phyloP scores from a whole-genome alignment of 2,797 vertebrate genomes.

The Brachyalestes nurse region DNA sequence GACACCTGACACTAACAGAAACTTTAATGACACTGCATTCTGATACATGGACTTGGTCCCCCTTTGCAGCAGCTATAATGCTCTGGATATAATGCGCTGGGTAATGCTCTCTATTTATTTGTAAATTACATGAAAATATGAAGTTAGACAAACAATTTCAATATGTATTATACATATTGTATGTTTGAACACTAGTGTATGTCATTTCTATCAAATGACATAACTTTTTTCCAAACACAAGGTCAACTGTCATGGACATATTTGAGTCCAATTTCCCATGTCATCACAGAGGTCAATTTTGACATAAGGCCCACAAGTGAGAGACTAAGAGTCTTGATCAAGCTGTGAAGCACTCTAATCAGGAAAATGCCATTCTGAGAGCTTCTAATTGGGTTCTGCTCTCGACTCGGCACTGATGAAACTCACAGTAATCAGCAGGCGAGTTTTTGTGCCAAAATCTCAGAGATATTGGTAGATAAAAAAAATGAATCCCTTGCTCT shows the following conservation, averaged over 20 bases:
- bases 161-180: too few species aligned
- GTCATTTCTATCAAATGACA: neutral
- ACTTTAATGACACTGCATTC: too few species aligned
- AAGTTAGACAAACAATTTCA: too few species aligned
- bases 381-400: slow-evolving; percentile 31
- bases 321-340: neutral
- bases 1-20: too few species aligned
- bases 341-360: slow-evolving; percentile 26
- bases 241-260: neutral
- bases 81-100: too few species aligned
- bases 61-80: too few species aligned
- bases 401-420: slow-evolving; percentile 29
- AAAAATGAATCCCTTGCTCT: neutral
- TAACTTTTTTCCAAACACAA: neutral
- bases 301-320: slow-evolving; percentile 1
- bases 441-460: neutral
- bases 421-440: slow-evolving; percentile 24
- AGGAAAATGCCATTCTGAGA: slow-evolving; percentile 21
- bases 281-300: neutral
- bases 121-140: too few species aligned
- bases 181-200: neutral
- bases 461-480: neutral
- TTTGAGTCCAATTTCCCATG: neutral
- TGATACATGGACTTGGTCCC: too few species aligned
- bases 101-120: too few species aligned